Conservation (phyloP, 2,888 invertebrate species). For the Idaea biselata region DNA sequence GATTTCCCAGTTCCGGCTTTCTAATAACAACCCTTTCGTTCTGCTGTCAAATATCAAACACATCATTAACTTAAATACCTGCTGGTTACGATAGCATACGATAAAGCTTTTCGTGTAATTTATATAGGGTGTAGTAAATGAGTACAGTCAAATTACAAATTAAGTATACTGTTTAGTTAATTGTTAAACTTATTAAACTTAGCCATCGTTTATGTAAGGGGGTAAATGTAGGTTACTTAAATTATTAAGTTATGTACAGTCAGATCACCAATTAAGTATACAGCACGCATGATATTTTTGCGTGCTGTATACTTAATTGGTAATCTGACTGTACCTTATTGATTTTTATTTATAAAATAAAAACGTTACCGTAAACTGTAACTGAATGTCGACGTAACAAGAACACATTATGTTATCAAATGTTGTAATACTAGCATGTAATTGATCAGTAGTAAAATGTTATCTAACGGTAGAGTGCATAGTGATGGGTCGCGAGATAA, state of each 20-base stretch:
- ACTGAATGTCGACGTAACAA: slow-evolving; percentile 6
- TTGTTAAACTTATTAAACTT: too few species aligned
- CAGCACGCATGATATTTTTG: too few species aligned
- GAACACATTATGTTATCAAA: not conserved
- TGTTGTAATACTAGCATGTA: not conserved
- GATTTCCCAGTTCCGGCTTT: slow-evolving; percentile 16
- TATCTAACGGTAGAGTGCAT: slow-evolving; percentile 60
- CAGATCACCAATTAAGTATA: too few species aligned
- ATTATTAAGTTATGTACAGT: too few species aligned
- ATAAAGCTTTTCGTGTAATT: not conserved
- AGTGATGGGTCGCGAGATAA: slow-evolving; percentile 64
- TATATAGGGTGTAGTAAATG: not conserved
- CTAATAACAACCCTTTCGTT: slow-evolving; percentile 19
- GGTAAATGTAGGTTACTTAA: too few species aligned
- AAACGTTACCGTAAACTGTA: not conserved
- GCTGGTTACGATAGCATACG: not conserved
- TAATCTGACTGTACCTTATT: not conserved
- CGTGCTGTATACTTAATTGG: too few species aligned
- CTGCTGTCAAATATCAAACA: slow-evolving; percentile 18
- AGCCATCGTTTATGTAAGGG: too few species aligned
- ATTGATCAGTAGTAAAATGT: slow-evolving; percentile 46
- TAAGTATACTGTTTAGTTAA: too few species aligned
- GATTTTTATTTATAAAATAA: not conserved
- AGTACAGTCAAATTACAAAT: too few species aligned
- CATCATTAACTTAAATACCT: not conserved